Evolutionary conservation across 2,113 vertebrate species (phyloP).

Genomic region (Nothoprocta pentlandii): DNA sequence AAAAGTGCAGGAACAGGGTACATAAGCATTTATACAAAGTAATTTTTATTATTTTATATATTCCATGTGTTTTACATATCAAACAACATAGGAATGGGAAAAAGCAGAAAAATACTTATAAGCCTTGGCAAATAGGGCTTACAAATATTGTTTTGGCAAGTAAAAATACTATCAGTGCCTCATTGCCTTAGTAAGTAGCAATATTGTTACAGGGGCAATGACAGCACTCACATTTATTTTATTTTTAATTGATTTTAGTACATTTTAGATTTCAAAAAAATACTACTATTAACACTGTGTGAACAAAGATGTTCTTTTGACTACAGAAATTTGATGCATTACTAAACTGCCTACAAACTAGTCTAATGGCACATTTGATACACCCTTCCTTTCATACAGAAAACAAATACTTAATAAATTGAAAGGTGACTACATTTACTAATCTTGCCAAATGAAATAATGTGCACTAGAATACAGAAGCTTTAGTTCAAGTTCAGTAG

Average conservation of each 20-base stretch:
- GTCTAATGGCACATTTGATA: background rate
- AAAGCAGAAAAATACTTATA: background rate
- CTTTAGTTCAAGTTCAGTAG: background rate
- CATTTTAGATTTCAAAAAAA: conserved; percentile 10
- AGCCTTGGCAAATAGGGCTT: too few relatives aligned
- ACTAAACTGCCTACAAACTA: background rate
- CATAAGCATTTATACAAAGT: background rate
- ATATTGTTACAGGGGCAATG: background rate
- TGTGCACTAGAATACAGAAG: background rate
- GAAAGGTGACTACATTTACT: background rate
- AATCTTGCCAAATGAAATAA: background rate
- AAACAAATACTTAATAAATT: background rate
- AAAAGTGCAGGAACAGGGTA: background rate
- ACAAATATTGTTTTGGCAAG: too few relatives aligned
- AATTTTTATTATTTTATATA: background rate
- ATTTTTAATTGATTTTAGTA: conserved; percentile 4
- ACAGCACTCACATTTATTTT: background rate
- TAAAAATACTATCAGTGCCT: too few relatives aligned
- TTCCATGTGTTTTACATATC: background rate
- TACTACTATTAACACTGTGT: background rate
- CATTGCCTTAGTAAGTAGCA: too few relatives aligned
- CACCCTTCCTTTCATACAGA: background rate
- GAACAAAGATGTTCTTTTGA: background rate
- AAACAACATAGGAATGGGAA: background rate
- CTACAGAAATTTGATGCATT: background rate